These are phyloP conservation scores for Rhinogobius similis DNA, from an alignment of 2,113 vertebrate species.

Conservation along the genomic window DNA sequence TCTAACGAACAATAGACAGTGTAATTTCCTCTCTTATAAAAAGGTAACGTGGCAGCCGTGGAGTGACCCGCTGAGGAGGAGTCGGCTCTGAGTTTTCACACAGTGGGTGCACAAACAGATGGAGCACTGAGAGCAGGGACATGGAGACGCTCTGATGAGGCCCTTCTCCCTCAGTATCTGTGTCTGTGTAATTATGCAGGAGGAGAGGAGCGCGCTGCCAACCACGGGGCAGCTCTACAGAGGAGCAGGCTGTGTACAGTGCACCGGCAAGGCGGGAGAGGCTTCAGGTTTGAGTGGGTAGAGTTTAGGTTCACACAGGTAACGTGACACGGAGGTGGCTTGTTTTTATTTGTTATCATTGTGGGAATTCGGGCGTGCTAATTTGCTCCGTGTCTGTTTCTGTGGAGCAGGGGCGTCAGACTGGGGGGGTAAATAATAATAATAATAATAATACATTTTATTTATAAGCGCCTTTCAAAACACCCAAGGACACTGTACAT, in stretches of 20 bases:
- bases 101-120: conserved; percentile 57
- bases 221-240: conserved; percentile 14
- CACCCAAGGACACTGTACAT: too few relatives aligned
- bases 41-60: conserved; percentile 6
- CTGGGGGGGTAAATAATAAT: too few relatives aligned
- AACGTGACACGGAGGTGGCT: too few relatives aligned
- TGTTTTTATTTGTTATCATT: too few relatives aligned
- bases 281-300: background rate
- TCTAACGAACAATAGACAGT: background rate
- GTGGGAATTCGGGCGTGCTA: too few relatives aligned
- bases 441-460: too few relatives aligned
- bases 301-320: conserved; percentile 7
- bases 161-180: conserved; percentile 15
- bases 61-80: conserved; percentile 16
- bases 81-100: conserved; percentile 46
- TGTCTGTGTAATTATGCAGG: conserved; percentile 56
- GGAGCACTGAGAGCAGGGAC: conserved; percentile 45
- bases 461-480: too few relatives aligned
- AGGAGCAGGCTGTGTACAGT: conserved; percentile 11
- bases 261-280: background rate
- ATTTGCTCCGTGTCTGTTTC: too few relatives aligned
- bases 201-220: conserved; percentile 36
- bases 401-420: too few relatives aligned
- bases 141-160: conserved; percentile 53
- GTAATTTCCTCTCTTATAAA: conserved; percentile 24